phyloP scores from a whole-genome alignment of 2,113 vertebrate species.

The Peromyscus polionotus region DNA sequence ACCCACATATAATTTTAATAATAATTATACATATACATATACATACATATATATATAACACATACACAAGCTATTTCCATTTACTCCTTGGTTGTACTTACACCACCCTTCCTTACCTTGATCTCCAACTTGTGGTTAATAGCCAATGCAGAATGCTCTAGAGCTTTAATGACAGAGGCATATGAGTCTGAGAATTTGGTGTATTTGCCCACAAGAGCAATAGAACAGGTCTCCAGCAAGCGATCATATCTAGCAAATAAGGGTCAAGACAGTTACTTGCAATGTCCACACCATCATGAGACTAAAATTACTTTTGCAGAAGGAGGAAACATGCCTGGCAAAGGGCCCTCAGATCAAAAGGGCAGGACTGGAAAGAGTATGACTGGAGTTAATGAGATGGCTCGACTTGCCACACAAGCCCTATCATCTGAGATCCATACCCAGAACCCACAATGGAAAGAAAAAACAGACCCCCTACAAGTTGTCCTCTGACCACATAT shows the following conservation, averaged over 20 bases:
- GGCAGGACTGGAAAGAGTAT: background rate
- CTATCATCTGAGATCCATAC: background rate
- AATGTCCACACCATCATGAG: background rate
- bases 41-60: background rate
- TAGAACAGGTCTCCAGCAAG: constrained; percentile 94
- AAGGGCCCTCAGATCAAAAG: constrained; percentile 25
- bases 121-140: constrained; percentile 98
- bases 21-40: too few relatives aligned
- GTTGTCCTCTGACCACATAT: background rate
- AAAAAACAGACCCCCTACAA: background rate
- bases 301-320: constrained; percentile 32
- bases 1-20: background rate
- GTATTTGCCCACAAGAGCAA: constrained; percentile 98
- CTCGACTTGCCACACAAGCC: background rate
- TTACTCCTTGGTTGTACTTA: background rate
- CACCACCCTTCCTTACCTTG: constrained; percentile 87
- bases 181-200: constrained; percentile 98
- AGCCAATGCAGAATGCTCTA: constrained; percentile 97
- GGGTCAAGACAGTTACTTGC: constrained; percentile 48
- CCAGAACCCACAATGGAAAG: background rate
- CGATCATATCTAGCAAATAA: constrained; percentile 92
- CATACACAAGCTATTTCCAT: background rate
- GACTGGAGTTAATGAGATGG: background rate
- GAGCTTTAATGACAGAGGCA: constrained; percentile 97
- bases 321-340: background rate